Conservation (phyloP, 2,797 vertebrate species). For the Apodemus agrarius region DNA sequence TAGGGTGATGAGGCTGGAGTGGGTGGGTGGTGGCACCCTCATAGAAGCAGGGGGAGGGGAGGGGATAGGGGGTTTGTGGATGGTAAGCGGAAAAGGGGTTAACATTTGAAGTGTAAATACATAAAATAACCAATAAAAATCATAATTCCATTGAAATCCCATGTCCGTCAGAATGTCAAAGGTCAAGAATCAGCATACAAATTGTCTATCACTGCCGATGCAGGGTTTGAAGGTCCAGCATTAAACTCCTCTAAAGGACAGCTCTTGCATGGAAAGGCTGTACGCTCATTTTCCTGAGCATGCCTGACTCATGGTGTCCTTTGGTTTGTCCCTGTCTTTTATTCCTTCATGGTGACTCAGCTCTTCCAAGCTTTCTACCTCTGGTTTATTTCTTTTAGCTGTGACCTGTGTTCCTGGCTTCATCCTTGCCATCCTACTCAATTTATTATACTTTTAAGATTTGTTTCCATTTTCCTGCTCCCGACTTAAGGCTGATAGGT, state of each 20-base stretch:
- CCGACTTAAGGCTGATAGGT: slow-evolving; percentile 5
- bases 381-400: slow-evolving; percentile 68
- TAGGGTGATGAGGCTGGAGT: too few relatives aligned
- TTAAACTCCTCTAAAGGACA: neutral
- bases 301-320: slow-evolving; percentile 66
- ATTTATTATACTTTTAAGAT: slow-evolving; percentile 15
- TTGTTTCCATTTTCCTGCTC: slow-evolving; percentile 42
- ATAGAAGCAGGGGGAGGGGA: too few relatives aligned
- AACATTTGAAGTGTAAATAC: too few relatives aligned
- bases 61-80: too few relatives aligned
- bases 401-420: slow-evolving; percentile 67
- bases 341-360: slow-evolving; percentile 71
- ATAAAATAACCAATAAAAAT: too few relatives aligned
- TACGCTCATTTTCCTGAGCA: neutral
- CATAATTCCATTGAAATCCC: neutral
- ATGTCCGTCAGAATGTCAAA: neutral
- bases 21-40: too few relatives aligned
- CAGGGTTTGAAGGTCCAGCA: neutral
- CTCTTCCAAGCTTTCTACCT: slow-evolving; percentile 47
- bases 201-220: neutral
- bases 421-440: neutral
- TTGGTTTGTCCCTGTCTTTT: slow-evolving; percentile 49
- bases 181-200: neutral
- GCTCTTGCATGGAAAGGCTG: neutral
- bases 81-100: too few relatives aligned